Percentiles rank a stretch among this genome's conserved stretches.
Conservation (phyloP, 2,888 invertebrate species). For the Amiota mariae region DNA sequence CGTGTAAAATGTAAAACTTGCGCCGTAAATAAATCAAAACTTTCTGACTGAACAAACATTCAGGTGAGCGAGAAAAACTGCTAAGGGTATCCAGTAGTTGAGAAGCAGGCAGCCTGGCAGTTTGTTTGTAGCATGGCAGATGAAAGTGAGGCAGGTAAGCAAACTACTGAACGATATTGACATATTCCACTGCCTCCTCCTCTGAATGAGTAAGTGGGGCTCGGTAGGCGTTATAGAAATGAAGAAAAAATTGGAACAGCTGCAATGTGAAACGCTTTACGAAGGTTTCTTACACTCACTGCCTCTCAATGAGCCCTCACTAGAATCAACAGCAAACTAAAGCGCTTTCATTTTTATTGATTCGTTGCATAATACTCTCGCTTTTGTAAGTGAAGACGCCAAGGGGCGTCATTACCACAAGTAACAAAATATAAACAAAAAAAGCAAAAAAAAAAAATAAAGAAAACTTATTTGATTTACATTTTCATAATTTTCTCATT, state of each 20-base stretch:
- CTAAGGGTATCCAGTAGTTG: constrained; percentile 36
- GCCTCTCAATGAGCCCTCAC: background rate
- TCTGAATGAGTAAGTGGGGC: background rate
- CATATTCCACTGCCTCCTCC: background rate
- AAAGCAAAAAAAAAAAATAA: background rate
- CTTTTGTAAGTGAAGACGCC: constrained; percentile 35
- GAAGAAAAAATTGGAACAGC: constrained; percentile 64
- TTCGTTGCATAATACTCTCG: constrained; percentile 39
- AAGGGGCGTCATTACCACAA: background rate
- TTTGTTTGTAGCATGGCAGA: constrained; percentile 24
- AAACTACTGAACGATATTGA: constrained; percentile 12
- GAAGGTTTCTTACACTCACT: constrained; percentile 16
- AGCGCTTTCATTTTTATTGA: constrained; percentile 38
- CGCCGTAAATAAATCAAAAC: constrained; percentile 69
- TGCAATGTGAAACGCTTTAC: constrained; percentile 45
- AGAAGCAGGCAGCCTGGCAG: constrained; percentile 33
- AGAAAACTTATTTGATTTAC: constrained; percentile 52
- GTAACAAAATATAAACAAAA: too few relatives aligned
- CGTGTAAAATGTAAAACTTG: constrained; percentile 68
- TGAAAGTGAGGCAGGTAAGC: background rate
- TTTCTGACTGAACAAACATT: constrained; percentile 67
- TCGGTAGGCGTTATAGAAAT: constrained; percentile 53
- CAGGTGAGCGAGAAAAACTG: constrained; percentile 67
- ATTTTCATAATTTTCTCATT: constrained; percentile 52
- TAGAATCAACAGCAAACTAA: background rate